These are phyloP conservation scores for Nesidiocoris tenuis DNA, from an alignment of 2,888 invertebrate species.

Conservation along the genomic window DNA sequence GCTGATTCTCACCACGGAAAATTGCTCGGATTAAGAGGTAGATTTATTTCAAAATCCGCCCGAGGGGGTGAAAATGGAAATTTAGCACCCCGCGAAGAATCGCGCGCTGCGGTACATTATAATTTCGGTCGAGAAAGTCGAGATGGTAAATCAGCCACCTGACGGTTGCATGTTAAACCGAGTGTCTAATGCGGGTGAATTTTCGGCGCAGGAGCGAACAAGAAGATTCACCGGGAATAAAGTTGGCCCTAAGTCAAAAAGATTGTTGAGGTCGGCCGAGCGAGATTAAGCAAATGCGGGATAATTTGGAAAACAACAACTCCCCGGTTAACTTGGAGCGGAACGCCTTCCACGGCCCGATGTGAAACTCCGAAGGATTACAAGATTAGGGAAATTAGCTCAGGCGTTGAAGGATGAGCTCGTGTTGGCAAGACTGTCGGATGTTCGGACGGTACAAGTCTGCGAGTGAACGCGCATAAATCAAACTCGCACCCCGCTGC, in stretches of 20 bases:
- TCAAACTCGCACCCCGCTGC: neutral
- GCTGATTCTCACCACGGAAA: neutral
- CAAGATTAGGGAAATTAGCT: neutral
- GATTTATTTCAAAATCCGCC: neutral
- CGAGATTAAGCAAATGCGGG: neutral
- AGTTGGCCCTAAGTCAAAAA: neutral
- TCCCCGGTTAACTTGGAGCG: neutral
- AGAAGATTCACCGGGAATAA: neutral
- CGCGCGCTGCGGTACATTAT: neutral
- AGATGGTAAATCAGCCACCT: neutral
- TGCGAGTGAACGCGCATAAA: slow-evolving; percentile 7
- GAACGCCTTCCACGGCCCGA: neutral
- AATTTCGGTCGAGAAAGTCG: neutral
- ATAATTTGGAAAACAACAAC: neutral
- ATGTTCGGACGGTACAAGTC: neutral
- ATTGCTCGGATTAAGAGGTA: neutral
- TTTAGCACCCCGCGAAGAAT: neutral
- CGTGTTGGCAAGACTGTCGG: neutral
- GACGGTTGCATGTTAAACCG: neutral
- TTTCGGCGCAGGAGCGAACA: neutral
- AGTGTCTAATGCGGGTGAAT: neutral
- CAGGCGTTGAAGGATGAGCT: neutral
- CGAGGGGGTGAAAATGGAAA: neutral
- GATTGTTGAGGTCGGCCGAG: neutral
- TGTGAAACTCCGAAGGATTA: neutral